Evolutionary conservation across 2,113 vertebrate genomes (phyloP).

Genomic region (Plotosus lineatus): DNA sequence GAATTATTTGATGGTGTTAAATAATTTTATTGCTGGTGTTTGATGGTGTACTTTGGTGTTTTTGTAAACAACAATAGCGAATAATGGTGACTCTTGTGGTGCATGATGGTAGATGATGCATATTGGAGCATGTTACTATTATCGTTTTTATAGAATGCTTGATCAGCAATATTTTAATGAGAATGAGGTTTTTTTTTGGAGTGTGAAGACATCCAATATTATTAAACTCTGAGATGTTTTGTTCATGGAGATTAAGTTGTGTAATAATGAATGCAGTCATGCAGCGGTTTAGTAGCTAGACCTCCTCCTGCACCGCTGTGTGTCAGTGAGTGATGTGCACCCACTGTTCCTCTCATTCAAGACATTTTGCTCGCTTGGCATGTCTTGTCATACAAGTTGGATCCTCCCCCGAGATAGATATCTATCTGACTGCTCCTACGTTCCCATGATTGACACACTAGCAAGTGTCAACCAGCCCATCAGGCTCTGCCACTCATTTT

Average conservation of each 20-base stretch:
- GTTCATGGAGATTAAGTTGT: not conserved
- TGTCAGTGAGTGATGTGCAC: slow-evolving; percentile 30
- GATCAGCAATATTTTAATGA: not conserved
- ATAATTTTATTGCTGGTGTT: not conserved
- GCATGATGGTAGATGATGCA: not conserved
- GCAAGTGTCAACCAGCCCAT: slow-evolving; percentile 21
- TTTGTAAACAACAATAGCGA: not conserved
- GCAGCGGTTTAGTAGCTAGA: not conserved
- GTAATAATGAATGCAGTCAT: slow-evolving; percentile 12
- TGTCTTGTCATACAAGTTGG: slow-evolving; percentile 32
- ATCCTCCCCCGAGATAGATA: slow-evolving; percentile 14
- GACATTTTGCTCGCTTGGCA: slow-evolving; percentile 19
- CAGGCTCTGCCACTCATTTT: slow-evolving; percentile 9
- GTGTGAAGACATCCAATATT: not conserved
- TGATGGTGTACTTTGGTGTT: not conserved
- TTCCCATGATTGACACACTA: slow-evolving; percentile 27
- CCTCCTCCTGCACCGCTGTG: not conserved
- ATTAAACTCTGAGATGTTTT: not conserved
- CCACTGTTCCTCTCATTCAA: slow-evolving; percentile 15
- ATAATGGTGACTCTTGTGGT: not conserved
- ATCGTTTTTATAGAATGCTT: not conserved
- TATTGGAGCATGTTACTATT: not conserved
- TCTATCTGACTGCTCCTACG: slow-evolving; percentile 21
- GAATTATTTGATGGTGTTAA: no score
- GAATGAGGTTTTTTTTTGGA: not conserved